phyloP scores from a whole-genome alignment of 2,113 vertebrate genomes.

The Stegostoma tigrinum region DNA sequence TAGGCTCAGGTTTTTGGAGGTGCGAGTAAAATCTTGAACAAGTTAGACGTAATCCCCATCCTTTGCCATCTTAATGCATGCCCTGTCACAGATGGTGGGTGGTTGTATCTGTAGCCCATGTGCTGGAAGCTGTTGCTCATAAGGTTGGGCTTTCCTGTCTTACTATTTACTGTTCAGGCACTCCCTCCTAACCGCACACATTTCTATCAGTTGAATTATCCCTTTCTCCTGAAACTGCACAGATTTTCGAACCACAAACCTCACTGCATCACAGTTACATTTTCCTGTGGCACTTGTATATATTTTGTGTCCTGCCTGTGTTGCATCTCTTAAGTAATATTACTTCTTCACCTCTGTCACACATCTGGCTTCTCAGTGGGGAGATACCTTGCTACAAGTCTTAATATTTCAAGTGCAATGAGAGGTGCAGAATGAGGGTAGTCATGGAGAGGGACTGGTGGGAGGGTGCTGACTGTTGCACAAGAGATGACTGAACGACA shows the following conservation, averaged over 20 bases:
- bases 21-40: background rate
- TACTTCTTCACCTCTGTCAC: no score
- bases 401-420: no score
- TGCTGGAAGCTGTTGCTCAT: background rate
- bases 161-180: background rate
- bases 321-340: background rate
- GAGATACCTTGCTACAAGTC: no score
- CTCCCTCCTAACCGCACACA: background rate
- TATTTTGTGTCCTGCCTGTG: background rate
- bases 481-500: no score
- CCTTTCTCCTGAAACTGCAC: background rate
- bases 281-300: background rate
- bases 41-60: background rate
- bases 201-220: background rate
- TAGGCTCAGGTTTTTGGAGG: background rate
- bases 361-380: no score
- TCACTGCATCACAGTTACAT: background rate
- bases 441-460: no score
- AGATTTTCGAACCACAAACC: background rate
- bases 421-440: no score
- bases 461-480: no score
- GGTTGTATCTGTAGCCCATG: background rate
- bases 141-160: background rate
- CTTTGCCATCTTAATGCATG: background rate
- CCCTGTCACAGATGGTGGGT: background rate